Evolutionary conservation across 2,113 vertebrate genomes (phyloP), one percentile per base, ranked within the genome.

Genomic region (Tichodroma muraria): DNA sequence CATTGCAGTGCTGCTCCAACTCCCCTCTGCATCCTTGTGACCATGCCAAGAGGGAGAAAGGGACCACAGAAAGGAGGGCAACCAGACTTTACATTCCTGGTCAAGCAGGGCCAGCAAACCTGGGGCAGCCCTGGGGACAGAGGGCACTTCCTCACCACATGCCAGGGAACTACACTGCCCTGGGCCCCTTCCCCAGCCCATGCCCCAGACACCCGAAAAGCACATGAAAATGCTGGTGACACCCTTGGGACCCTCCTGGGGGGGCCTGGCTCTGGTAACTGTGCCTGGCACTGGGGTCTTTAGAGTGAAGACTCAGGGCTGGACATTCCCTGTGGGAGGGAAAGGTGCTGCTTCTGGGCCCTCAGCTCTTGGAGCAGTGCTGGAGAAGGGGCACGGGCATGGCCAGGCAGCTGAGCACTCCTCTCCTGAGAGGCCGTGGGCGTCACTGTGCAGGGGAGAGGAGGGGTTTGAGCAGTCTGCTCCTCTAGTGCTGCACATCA

Each of bases 181-280:
- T 2, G 3, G 31, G 8, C 19, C 16, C 23, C 54, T 78, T 88
- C 71, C 13, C 13, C 27, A 63, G 76, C 35, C 45, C 10, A 4
- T 20, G 56, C 4, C 33, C 25, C 42, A 44, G 31, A 10, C 37
- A 54, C 21, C 28, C 3, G 3, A 52, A 88, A 47, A 3, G 5
- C 16, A n/a, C 56, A 22, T 4, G 12, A 63, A 83, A 70, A 81
- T 0, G 0, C 12, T 49, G 33, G 11, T 11, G n/a, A 78, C 12
- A 83, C n/a, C 54, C 25, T 73, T 37, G 23, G 27, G 15, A 81
- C 18, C 15, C 37, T 66, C 60, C 16, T 0, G 7, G 22, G 10
- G 15, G 5, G 3, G 8, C 4, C 44, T 3, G 0, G 0, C 47
- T 70, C 47, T 14, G 30, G 44, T 22, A 38, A 61, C 54, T 4